Base-by-base conservation (phyloP, 2,113 vertebrate species). In the Mugil cephalus region DNA sequence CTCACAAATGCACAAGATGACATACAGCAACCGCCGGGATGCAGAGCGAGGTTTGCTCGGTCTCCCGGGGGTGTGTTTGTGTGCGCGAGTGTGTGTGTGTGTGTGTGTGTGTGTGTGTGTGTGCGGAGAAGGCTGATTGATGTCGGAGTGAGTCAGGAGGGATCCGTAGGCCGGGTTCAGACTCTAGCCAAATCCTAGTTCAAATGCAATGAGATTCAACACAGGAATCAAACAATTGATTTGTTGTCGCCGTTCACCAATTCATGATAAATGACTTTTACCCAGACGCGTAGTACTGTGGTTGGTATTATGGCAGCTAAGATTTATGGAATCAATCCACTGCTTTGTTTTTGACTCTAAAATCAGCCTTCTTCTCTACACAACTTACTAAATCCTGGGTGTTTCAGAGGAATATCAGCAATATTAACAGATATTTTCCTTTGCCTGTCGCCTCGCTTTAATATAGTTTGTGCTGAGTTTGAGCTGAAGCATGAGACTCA, bases 281-380 rank as follows among this genome's bases (percentile, higher is more conserved):
- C 42, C 55, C 56, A 21, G 42, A 64, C 46, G 4, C 51, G 67
- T 63, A 40, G 51, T 40, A 79, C 74, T 78, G 79, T 74, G 66
- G 72, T 78, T 67, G 66, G 62, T 62, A 65, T 80, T 76, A 83
- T 86, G 88, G 86, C 90, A 90, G 88, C 84, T 88, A 77, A 82
- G 66, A 87, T 86, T 83, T 76, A 82, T 79, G 69, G 65, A 74
- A 80, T 88, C 65, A 74, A 51, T 85, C 69, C 51, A 36, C 62
- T 77, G 46, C 51, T 81, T 81, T 78, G 74, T 81, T 83, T 74
- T 76, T 69, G 53, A 82, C 64, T 69, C 42, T 36, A 77, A 79
- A 86, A 77, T 77, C 59, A 60, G 63, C 71, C 56, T 71, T 74
- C 48, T 69, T 51, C 51, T 71, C 12, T 12, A 62, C 53, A 77